Conservation (phyloP, 2,113 vertebrate species). For the Pterocles gutturalis region DNA sequence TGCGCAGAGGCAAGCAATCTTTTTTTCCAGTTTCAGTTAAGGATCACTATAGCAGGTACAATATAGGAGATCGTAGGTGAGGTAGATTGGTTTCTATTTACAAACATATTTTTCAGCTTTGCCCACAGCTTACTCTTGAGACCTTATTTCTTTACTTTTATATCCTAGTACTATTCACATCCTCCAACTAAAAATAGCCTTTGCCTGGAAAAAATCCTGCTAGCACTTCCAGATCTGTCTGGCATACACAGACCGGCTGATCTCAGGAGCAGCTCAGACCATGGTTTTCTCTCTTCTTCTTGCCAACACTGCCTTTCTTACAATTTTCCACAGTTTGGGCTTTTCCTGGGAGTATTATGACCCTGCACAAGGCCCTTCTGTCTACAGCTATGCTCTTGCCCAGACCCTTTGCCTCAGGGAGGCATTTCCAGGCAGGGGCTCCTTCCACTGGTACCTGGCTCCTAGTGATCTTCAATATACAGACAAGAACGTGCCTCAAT, state of each 20-base stretch:
- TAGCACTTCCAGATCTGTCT: not conserved
- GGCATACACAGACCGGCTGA: not conserved
- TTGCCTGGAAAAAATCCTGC: not conserved
- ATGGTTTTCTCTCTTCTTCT: not conserved
- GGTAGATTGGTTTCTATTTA: not conserved
- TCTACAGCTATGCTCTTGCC: not conserved
- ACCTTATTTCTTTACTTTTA: not conserved
- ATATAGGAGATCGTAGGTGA: not conserved
- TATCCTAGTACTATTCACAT: not conserved
- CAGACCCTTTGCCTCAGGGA: not conserved
- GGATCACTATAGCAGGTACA: not conserved
- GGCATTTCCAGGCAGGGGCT: not conserved
- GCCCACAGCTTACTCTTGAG: not conserved
- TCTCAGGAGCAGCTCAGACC: not conserved
- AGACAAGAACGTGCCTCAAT: not conserved
- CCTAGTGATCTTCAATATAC: not conserved
- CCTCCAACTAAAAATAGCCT: not conserved
- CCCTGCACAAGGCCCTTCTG: not conserved
- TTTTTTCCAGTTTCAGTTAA: not conserved
- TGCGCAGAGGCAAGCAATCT: not conserved
- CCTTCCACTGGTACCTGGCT: not conserved
- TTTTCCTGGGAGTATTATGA: not conserved
- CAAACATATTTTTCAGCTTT: slow-evolving; percentile 4
- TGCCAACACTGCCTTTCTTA: not conserved
- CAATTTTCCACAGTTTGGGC: not conserved